Evolutionary conservation across 1,140 invertebrate genomes (phyloP), one percentile per base, ranked within the genome.

Genomic region (Chironomus striatipennis): DNA sequence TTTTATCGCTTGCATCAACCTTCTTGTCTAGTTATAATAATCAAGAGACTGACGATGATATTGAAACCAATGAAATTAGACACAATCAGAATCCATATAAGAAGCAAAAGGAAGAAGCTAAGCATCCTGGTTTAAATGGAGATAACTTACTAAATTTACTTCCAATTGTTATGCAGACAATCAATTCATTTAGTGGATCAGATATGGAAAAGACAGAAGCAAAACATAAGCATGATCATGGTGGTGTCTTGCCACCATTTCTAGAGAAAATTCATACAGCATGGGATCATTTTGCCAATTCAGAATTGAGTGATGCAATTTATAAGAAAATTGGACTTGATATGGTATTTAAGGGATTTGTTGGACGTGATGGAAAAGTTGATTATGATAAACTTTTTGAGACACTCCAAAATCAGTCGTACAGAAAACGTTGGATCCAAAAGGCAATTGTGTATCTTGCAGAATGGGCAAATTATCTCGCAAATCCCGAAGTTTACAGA

Each of bases 271-370:
- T 88, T 1, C 90, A 92, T 78, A 81, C 92, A 0, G 87, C 91
- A 77, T 92, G 91, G 88, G 90, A 93, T 76, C 87, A 92, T 70
- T 93, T 93, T 78, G 88, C 90, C 6, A 89, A 90, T 79, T 93
- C 91, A 0, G 90, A 93, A 76, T 81, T 93, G 0, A 91, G 91
- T 0, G 88, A 88, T 77, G 87, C 88, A 0, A 78, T 93, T 2
- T 91, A 90, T 86, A 86, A 89, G 75, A 91, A 88, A 70, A 88
- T 90, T 7, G 91, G 91, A 0, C 81, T 91, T 0, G 86, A 88
- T 64, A 85, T 87, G 57, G 86, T 90, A n/a, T 80, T 90, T 43
- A 84, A 84, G 79, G 80, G 84, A 0, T 89, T 90, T 77, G 83
- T 86, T 7, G 89, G 90, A 43, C 83, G 86, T 4, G 83, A 88